These are phyloP conservation scores for Grammatotria lemairii DNA, from an alignment of 2,113 vertebrate genomes.

Conservation along the genomic window DNA sequence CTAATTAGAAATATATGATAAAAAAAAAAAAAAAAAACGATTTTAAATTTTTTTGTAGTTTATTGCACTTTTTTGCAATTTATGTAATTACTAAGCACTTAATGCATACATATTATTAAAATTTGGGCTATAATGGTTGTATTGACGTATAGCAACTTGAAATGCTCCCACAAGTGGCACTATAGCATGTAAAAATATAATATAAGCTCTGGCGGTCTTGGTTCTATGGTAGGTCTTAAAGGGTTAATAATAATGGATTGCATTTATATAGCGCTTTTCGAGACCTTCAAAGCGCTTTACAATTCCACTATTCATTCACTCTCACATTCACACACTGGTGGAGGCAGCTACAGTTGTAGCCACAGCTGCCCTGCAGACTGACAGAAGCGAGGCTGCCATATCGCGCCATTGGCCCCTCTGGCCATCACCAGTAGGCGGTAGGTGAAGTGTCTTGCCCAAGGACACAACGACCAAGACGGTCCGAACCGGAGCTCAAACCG, in stretches of 20 bases:
- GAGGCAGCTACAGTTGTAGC: neutral
- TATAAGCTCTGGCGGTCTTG: neutral
- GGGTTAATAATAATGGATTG: neutral
- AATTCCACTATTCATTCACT: neutral
- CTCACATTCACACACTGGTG: neutral
- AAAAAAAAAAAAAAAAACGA: neutral
- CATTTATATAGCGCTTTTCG: neutral
- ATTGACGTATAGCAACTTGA: neutral
- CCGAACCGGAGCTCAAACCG: rapidly evolving
- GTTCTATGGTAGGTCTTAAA: neutral
- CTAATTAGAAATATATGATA: neutral
- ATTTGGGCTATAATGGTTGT: neutral
- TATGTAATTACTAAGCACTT: neutral
- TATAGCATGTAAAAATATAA: neutral
- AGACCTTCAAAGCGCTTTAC: neutral
- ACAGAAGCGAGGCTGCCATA: neutral
- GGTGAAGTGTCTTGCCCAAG: neutral
- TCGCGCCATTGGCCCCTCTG: neutral
- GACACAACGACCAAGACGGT: neutral
- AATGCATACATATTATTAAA: neutral
- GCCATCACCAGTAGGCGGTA: neutral
- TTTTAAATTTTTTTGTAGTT: neutral
- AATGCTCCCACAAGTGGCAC: neutral
- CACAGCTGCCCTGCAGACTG: neutral
- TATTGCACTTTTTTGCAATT: neutral